Percentiles rank a stretch among this genome's conserved stretches.
phyloP scores from a whole-genome alignment of 2,888 invertebrate species.

The Nemotelus pantherinus region DNA sequence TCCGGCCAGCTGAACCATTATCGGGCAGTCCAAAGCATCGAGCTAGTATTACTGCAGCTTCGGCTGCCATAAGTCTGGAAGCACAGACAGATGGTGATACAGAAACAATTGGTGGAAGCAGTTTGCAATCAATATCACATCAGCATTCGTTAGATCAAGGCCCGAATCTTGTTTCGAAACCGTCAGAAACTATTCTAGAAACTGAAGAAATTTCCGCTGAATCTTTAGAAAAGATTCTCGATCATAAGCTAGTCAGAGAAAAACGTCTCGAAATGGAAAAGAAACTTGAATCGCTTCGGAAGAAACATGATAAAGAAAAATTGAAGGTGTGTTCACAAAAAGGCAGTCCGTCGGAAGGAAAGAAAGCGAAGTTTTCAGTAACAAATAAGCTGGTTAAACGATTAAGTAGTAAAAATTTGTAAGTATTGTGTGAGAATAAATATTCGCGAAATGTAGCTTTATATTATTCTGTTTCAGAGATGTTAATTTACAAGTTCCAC shows the following conservation, averaged over 20 bases:
- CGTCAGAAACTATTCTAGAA: conserved; percentile 60
- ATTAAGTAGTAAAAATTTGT: conserved; percentile 82
- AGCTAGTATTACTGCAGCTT: conserved; percentile 56
- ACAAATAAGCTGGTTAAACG: conserved; percentile 79
- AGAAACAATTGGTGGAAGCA: conserved; percentile 49
- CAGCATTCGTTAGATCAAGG: conserved; percentile 63
- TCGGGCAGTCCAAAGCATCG: conserved; percentile 67
- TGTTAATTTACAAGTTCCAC: conserved; percentile 62
- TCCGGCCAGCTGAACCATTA: conserved; percentile 62
- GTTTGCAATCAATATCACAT: conserved; percentile 59
- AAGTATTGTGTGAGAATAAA: conserved; percentile 60
- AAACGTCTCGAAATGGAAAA: conserved; percentile 86
- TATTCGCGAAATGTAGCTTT: not conserved
- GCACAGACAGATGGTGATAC: conserved; percentile 57
- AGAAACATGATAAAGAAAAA: conserved; percentile 84
- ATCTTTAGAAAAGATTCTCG: conserved; percentile 80
- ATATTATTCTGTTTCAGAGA: conserved; percentile 62
- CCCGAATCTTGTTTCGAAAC: conserved; percentile 60
- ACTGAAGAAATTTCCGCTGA: conserved; percentile 73
- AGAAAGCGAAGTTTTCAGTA: conserved; percentile 77
- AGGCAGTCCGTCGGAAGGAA: conserved; percentile 69
- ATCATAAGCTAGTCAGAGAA: conserved; percentile 83
- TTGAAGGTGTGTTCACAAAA: conserved; percentile 70
- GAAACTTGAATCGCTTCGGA: conserved; percentile 82
- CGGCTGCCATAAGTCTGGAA: conserved; percentile 40